These are phyloP conservation scores for Propithecus perrieri DNA, from an alignment of 2,797 vertebrate species.

Conservation along the genomic window DNA sequence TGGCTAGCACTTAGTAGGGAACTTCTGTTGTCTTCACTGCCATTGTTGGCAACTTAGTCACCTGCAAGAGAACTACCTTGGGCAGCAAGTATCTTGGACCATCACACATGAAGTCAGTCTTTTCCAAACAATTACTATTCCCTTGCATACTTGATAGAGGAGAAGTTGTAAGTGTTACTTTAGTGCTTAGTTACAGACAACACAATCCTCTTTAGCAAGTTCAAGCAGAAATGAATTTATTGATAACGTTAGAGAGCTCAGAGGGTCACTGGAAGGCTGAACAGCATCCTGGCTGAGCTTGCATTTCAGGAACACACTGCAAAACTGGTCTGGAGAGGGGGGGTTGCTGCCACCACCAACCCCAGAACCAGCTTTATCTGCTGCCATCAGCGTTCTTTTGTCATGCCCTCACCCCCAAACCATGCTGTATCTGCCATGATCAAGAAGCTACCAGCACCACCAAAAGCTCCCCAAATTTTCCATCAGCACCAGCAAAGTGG, in stretches of 20 bases:
- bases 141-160: not conserved
- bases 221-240: not conserved
- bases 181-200: not conserved
- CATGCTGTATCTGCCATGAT: not conserved
- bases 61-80: not conserved
- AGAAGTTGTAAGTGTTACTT: not conserved
- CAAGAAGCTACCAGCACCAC: not conserved
- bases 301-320: not conserved
- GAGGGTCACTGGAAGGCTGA: not conserved
- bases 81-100: not conserved
- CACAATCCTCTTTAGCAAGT: not conserved
- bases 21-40: not conserved
- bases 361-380: not conserved
- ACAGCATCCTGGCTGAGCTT: not conserved
- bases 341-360: not conserved
- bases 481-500: not conserved
- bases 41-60: not conserved
- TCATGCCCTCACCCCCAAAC: not conserved
- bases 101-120: not conserved
- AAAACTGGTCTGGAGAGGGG: not conserved
- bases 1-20: not conserved
- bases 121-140: not conserved
- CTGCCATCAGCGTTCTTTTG: not conserved
- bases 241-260: not conserved
- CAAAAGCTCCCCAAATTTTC: not conserved